phyloP scores from a whole-genome alignment of 2,113 vertebrate genomes.

The Bujurquina vittata region DNA sequence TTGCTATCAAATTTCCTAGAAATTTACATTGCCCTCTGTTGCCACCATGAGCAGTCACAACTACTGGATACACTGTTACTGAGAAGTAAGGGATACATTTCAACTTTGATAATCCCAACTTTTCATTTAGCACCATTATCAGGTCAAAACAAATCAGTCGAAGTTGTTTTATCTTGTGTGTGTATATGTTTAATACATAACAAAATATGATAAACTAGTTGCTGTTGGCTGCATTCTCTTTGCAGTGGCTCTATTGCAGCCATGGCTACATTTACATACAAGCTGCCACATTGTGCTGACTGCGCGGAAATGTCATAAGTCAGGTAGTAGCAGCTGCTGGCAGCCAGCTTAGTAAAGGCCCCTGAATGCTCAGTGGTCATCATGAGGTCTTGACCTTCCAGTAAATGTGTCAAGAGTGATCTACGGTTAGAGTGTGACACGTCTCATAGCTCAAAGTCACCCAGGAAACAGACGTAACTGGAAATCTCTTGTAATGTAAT shows the following conservation, averaged over 20 bases:
- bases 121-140: no score
- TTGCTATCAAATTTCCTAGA: background rate
- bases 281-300: slow-evolving; percentile 40
- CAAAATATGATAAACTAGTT: background rate
- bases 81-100: no score
- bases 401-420: slow-evolving; percentile 65
- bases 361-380: slow-evolving; percentile 46
- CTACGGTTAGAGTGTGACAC: slow-evolving; percentile 35
- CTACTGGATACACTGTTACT: background rate
- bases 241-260: background rate
- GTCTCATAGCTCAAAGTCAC: background rate
- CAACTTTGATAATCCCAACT: no score
- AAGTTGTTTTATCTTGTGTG: background rate
- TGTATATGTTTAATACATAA: accelerated
- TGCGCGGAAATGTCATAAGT: slow-evolving; percentile 43
- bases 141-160: background rate
- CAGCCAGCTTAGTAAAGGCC: slow-evolving; percentile 25
- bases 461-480: background rate
- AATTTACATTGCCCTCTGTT: background rate
- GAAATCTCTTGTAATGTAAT: background rate
- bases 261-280: slow-evolving; percentile 27
- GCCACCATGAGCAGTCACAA: background rate
- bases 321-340: slow-evolving; percentile 45
- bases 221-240: background rate
- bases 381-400: slow-evolving; percentile 58